Conservation (phyloP, 2,113 vertebrate species). For the Peromyscus californicus region DNA sequence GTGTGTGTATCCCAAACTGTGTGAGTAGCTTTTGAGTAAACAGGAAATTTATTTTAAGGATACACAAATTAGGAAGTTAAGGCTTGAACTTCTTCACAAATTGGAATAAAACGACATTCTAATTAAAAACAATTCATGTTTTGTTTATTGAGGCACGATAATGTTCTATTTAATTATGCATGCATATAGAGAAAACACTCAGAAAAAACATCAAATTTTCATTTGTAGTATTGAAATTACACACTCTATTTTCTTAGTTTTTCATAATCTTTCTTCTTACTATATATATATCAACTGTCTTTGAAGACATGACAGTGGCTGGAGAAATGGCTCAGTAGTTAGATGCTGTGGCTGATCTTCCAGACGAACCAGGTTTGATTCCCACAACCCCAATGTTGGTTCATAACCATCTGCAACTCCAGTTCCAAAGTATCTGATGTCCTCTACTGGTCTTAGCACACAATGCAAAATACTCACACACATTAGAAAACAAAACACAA, state of each 20-base stretch:
- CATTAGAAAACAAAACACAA: background rate
- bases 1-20: background rate
- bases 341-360: background rate
- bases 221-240: background rate
- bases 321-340: background rate
- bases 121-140: background rate
- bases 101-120: background rate
- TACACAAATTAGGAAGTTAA: background rate
- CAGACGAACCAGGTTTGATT: background rate
- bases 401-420: background rate
- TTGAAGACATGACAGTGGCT: background rate
- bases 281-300: background rate
- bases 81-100: conserved; percentile 33
- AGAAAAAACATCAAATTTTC: background rate
- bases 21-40: background rate
- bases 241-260: background rate
- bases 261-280: background rate
- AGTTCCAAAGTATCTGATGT: background rate
- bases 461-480: background rate
- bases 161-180: background rate
- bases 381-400: background rate
- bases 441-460: background rate
- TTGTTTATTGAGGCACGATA: background rate
- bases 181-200: background rate
- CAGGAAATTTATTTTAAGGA: background rate